Conservation (phyloP, 1,140 invertebrate genomes). For the Chymomyza costata region DNA sequence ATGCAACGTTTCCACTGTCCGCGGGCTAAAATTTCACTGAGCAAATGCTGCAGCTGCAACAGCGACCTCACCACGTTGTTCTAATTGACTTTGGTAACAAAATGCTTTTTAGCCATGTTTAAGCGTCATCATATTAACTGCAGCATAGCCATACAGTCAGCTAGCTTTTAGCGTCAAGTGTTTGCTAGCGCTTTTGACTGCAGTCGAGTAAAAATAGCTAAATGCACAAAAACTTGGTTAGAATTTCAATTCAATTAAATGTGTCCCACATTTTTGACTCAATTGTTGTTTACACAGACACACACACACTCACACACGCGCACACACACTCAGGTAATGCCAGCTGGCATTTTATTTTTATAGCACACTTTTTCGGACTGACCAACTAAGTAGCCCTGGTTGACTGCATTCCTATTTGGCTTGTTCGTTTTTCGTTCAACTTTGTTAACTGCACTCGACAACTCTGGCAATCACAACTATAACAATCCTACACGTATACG, state of each 20-base stretch:
- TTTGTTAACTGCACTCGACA: slow-evolving; percentile 50
- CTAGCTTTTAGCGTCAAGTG: slow-evolving; percentile 13
- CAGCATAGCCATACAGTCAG: not conserved
- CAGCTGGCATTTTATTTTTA: slow-evolving; percentile 35
- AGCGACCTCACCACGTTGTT: slow-evolving; percentile 10
- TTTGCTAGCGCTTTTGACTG: too few relatives aligned
- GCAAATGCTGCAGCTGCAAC: slow-evolving; percentile 7
- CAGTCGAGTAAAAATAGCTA: too few relatives aligned
- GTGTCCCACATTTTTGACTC: slow-evolving; percentile 42
- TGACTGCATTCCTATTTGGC: slow-evolving; percentile 40
- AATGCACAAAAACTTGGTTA: too few relatives aligned
- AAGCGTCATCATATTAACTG: slow-evolving; percentile 58
- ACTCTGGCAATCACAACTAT: slow-evolving; percentile 11
- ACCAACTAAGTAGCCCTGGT: slow-evolving; percentile 54
- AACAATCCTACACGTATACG: too few relatives aligned
- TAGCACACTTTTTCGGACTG: slow-evolving; percentile 36
- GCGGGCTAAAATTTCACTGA: slow-evolving; percentile 14
- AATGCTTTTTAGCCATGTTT: slow-evolving; percentile 62
- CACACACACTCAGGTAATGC: slow-evolving; percentile 18
- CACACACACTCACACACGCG: slow-evolving; percentile 12
- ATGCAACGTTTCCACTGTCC: slow-evolving; percentile 36
- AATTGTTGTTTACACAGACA: slow-evolving; percentile 47
- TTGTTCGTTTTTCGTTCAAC: slow-evolving; percentile 22
- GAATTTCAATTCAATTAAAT: slow-evolving; percentile 63
- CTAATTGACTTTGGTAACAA: slow-evolving; percentile 64